Conservation (phyloP, 2,888 invertebrate genomes). For the Drosophila ezoana region DNA sequence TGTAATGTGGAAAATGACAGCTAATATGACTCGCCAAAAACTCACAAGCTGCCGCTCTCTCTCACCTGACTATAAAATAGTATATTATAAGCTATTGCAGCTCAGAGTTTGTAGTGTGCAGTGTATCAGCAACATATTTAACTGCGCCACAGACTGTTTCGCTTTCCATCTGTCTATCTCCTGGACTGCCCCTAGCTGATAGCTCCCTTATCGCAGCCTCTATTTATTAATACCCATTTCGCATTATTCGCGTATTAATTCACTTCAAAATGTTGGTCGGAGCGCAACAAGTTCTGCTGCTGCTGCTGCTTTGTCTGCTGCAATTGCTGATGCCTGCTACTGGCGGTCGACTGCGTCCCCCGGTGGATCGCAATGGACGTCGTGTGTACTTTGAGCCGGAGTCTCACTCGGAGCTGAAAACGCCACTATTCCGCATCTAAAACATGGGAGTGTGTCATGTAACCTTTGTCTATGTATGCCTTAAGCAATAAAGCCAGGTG, state of each 20-base stretch:
- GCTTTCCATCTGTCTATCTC: background rate
- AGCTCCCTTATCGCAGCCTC: conserved; percentile 10
- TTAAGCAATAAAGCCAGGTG: conserved; percentile 31
- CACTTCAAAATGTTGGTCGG: conserved; percentile 31
- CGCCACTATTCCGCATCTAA: conserved; percentile 43
- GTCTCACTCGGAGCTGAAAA: conserved; percentile 20
- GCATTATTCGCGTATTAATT: conserved; percentile 27
- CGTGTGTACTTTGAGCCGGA: conserved; percentile 8
- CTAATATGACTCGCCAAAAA: no score
- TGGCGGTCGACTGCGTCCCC: background rate
- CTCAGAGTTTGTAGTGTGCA: conserved; percentile 9
- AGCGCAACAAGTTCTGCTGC: conserved; percentile 15
- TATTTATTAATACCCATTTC: conserved; percentile 11
- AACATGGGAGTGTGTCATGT: background rate
- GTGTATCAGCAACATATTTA: conserved; percentile 13
- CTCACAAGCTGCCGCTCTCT: no score
- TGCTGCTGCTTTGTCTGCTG: conserved; percentile 38
- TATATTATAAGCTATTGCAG: background rate
- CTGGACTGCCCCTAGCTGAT: conserved; percentile 9
- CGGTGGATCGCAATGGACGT: background rate
- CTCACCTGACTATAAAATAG: no score
- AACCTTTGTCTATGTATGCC: conserved; percentile 9
- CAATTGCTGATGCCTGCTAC: conserved; percentile 14
- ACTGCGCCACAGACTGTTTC: background rate
- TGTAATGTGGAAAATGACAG: no score